These are phyloP conservation scores for Ecliptopera silaceata DNA, from an alignment of 2,888 invertebrate genomes.

Conservation along the genomic window DNA sequence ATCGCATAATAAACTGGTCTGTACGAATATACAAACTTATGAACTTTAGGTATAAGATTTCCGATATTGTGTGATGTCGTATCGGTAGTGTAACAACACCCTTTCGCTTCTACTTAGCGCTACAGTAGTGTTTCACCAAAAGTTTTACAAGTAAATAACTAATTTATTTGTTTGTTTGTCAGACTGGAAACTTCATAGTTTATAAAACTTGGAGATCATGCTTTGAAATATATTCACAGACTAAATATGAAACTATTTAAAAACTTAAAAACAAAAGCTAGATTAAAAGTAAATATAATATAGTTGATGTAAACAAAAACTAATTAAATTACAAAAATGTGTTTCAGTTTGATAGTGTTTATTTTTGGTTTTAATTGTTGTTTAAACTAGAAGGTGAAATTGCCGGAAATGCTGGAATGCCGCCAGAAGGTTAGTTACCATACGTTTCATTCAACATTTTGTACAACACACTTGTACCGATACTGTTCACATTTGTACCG, in stretches of 20 bases:
- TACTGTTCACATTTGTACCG: too few species aligned
- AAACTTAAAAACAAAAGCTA: too few species aligned
- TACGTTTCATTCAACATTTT: neutral
- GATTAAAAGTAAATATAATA: too few species aligned
- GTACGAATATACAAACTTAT: too few species aligned
- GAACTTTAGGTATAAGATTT: too few species aligned
- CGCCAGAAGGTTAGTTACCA: slow-evolving; percentile 45
- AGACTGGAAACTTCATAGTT: neutral
- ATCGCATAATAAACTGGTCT: too few species aligned
- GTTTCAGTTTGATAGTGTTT: slow-evolving; percentile 1
- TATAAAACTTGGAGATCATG: neutral
- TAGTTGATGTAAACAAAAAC: too few species aligned
- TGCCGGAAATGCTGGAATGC: slow-evolving; percentile 38
- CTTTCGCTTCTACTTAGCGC: neutral
- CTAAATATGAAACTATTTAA: too few species aligned
- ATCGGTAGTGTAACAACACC: too few species aligned
- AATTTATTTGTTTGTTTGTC: neutral
- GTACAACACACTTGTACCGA: too few species aligned
- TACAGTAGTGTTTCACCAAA: neutral
- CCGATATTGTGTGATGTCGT: too few species aligned
- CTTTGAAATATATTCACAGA: neutral
- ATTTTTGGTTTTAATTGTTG: slow-evolving; percentile 14
- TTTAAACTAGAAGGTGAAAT: slow-evolving; percentile 17
- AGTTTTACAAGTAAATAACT: neutral
- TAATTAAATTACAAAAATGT: neutral